A percentile compares a stretch with the other conserved stretches of the same genome.
Conservation (phyloP, 2,113 vertebrate species). For the Electrona antarctica region DNA sequence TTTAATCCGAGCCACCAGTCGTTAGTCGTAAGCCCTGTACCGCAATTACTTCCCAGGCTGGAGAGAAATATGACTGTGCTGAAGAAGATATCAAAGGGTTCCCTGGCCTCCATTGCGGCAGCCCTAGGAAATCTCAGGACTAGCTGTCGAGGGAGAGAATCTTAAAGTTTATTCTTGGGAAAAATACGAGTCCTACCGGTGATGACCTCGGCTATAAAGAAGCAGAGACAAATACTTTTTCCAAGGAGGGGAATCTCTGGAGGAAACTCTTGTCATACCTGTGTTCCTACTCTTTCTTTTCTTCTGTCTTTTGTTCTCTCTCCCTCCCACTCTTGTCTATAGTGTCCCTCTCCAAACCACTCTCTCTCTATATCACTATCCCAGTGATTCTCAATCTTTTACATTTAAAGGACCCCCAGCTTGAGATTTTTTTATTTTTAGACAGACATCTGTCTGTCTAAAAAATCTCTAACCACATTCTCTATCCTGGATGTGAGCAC, state of each 20-base stretch:
- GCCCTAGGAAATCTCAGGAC: constrained; percentile 16
- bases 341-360: background rate
- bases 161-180: constrained; percentile 16
- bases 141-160: constrained; percentile 16
- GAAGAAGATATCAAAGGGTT: constrained; percentile 39
- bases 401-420: too few relatives aligned
- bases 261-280: constrained; percentile 7
- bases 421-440: too few relatives aligned
- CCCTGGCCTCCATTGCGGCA: constrained; percentile 12
- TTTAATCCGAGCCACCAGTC: constrained; percentile 53
- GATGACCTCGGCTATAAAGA: constrained; percentile 10
- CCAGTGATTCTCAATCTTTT: too few relatives aligned
- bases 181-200: constrained; percentile 17
- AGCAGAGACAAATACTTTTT: too few relatives aligned
- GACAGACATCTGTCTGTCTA: too few relatives aligned
- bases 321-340: background rate
- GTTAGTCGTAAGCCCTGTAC: constrained; percentile 46
- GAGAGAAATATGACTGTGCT: constrained; percentile 22
- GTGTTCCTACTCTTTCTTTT: constrained; percentile 2
- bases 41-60: constrained; percentile 32
- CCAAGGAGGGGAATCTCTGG: background rate
- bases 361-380: background rate
- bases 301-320: constrained; percentile 12
- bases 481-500: constrained; percentile 78
- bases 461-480: constrained; percentile 44